A percentile compares a stretch with the other conserved stretches of the same genome.
Evolutionary conservation across 1,140 invertebrate species (phyloP).

Genomic region (Fopius arisanus): DNA sequence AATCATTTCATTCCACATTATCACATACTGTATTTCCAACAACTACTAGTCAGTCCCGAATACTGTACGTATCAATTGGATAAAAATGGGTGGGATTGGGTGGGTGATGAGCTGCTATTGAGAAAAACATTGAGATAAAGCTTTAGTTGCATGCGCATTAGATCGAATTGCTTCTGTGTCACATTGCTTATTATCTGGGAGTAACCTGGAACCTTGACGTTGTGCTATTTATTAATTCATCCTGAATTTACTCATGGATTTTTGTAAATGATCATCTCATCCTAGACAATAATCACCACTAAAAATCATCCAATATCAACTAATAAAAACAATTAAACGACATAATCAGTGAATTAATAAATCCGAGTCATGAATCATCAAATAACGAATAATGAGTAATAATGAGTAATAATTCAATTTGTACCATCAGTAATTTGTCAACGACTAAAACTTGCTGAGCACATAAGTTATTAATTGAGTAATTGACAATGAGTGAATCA

Average conservation of each 20-base stretch:
- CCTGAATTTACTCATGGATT: neutral
- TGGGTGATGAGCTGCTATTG: slow-evolving; percentile 26
- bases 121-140: slow-evolving; percentile 38
- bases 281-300: neutral
- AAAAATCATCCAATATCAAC: neutral
- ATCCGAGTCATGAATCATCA: neutral
- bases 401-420: neutral
- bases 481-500: neutral
- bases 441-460: neutral
- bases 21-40: slow-evolving; percentile 51
- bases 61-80: slow-evolving; percentile 26
- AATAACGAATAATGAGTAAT: too few relatives aligned
- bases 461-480: neutral
- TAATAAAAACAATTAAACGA: too few relatives aligned
- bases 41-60: slow-evolving; percentile 64
- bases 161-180: slow-evolving; percentile 53
- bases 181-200: slow-evolving; percentile 35
- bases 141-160: slow-evolving; percentile 60
- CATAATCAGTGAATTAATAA: neutral
- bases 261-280: slow-evolving; percentile 5
- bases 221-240: slow-evolving; percentile 5
- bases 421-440: neutral
- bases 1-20: slow-evolving; percentile 33
- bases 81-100: neutral
- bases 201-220: neutral